Conservation (phyloP, 2,888 invertebrate genomes). For the Pachycephus smyrnensis region DNA sequence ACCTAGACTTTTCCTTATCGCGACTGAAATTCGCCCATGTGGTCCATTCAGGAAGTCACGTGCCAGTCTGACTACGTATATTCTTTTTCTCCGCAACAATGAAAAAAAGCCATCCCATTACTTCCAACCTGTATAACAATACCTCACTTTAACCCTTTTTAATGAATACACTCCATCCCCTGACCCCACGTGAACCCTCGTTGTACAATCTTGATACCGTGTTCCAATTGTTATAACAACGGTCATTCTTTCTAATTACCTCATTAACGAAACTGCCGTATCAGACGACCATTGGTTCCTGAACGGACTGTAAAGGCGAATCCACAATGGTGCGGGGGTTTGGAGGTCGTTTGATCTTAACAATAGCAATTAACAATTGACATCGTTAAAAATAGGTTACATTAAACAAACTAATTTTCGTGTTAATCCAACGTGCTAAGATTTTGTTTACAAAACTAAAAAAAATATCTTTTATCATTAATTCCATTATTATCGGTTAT, state of each 20-base stretch:
- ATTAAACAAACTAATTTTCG: no score
- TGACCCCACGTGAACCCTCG: neutral
- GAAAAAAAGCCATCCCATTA: neutral
- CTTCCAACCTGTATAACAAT: slow-evolving; percentile 14
- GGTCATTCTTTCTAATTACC: neutral
- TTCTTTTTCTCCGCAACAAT: neutral
- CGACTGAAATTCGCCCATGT: neutral
- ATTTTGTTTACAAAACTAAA: no score
- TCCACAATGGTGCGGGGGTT: slow-evolving; percentile 65
- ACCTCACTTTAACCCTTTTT: neutral
- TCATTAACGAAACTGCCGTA: neutral
- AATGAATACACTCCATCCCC: neutral
- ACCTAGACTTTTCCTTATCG: neutral
- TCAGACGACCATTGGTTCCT: slow-evolving; percentile 37
- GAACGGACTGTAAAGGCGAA: slow-evolving; percentile 42
- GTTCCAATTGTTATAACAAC: neutral
- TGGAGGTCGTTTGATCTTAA: slow-evolving; percentile 4
- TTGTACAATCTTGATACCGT: neutral
- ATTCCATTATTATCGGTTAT: neutral
- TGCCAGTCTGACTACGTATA: neutral
- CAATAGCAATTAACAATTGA: neutral
- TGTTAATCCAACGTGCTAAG: no score
- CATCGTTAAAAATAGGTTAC: neutral
- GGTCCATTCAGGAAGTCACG: neutral
- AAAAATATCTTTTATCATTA: no score